Percentiles rank a stretch among this genome's conserved stretches.
These are phyloP conservation scores for Cebidichthys violaceus DNA, from an alignment of 2,113 vertebrate species.

Conservation along the genomic window DNA sequence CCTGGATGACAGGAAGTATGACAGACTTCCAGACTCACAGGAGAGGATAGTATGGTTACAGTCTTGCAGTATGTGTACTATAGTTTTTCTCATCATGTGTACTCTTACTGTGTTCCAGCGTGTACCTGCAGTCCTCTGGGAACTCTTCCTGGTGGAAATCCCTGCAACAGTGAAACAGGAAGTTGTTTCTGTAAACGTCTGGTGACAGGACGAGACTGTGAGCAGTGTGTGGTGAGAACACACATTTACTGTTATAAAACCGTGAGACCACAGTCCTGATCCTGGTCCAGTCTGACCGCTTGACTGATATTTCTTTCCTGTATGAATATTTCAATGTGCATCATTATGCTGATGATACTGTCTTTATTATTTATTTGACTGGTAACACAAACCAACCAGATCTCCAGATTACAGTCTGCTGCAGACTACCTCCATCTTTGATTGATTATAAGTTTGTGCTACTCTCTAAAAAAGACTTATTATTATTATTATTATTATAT, in stretches of 20 bases:
- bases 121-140: constrained; percentile 93
- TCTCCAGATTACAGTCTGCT: background rate
- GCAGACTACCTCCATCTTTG: background rate
- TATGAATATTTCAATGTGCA: too few relatives aligned
- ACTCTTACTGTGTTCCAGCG: constrained; percentile 71
- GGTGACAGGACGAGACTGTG: constrained; percentile 90
- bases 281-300: too few relatives aligned
- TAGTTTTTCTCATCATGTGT: background rate
- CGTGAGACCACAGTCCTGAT: too few relatives aligned
- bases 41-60: background rate
- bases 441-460: too few relatives aligned
- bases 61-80: background rate
- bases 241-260: background rate
- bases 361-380: too few relatives aligned
- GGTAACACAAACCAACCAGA: background rate
- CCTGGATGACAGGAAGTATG: background rate
- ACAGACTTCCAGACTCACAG: background rate
- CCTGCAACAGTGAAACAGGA: constrained; percentile 91
- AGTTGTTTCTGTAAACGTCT: constrained; percentile 96
- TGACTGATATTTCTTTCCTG: too few relatives aligned
- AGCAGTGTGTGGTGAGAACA: constrained; percentile 91
- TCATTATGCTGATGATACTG: too few relatives aligned
- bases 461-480: background rate
- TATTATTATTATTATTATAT: too few relatives aligned
- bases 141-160: constrained; percentile 90